Evolutionary conservation across 2,113 vertebrate genomes (phyloP), one percentile per base, ranked within the genome.

Genomic region (Percina caprodes): DNA sequence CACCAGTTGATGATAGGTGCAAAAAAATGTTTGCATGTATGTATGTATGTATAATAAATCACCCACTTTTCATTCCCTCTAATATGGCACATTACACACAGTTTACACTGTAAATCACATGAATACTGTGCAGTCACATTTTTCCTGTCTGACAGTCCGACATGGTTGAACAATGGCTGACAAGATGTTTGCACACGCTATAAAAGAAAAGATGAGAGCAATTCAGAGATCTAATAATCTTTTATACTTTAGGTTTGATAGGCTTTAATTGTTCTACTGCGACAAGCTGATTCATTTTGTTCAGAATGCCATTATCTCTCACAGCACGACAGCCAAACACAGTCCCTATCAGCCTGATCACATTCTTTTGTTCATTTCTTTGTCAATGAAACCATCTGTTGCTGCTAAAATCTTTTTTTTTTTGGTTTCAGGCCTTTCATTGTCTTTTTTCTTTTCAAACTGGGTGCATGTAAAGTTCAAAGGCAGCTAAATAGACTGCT

Each of bases 191-290:
- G 55, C 63, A 65, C n/a, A 63, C 0, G 8, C 60, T 46, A 16
- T 79, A 58, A 79, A 75, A 52, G 59, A 79, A 21, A 79, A 33
- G 30, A 83, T 54, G 59, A 77, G n/a, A 69, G 35, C 45, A 63
- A 26, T n/a, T 48, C 33, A 45, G 30, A 3, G 73, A 85, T 51
- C 30, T 23, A 61, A 67, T 46, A 26, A 56, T 67, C 82, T 16
- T 66, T 73, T 39, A 24, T 46, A 49, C 42, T 48, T 54, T 11
- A 42, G 39, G 7, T 68, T 72, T 79, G 49, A 56, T 1, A 13
- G 23, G 66, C 59, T 62, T 52, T 52, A 66, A 60, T 66, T 84
- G 67, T 65, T 66, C 52, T 33, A 26, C 48, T 33, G 15, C 39
- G 13, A 48, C 59, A 35, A 54, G 42, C 70, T 35, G 70, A 42